Evolutionary conservation across 64 coral and sea anemone species (phyloP).

Genomic region (Pocillopora damicornis): DNA sequence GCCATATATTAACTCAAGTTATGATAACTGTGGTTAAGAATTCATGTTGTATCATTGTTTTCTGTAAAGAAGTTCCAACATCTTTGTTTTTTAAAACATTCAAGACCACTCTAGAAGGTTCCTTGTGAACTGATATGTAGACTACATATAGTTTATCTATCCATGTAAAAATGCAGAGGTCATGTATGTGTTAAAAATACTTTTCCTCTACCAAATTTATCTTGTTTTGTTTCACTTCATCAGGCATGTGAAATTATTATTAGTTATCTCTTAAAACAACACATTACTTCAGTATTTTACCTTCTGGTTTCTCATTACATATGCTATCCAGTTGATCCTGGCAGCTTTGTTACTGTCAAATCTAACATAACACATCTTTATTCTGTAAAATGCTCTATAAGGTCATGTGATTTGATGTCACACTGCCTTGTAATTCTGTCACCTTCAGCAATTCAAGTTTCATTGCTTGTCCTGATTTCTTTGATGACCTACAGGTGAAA

Average conservation of each 20-base stretch:
- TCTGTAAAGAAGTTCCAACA: too few relatives aligned
- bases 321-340: background rate
- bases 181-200: background rate
- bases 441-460: background rate
- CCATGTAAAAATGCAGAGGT: background rate
- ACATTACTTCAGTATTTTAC: background rate
- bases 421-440: background rate
- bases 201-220: slow-evolving; percentile 10
- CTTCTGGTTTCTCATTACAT: background rate
- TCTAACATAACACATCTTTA: too few relatives aligned
- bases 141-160: background rate
- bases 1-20: too few relatives aligned
- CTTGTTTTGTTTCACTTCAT: slow-evolving; percentile 18
- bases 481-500: background rate
- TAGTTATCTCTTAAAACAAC: slow-evolving; percentile 35
- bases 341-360: background rate
- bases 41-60: too few relatives aligned
- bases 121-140: too few relatives aligned
- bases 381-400: too few relatives aligned
- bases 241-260: slow-evolving; percentile 1
- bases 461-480: background rate
- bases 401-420: too few relatives aligned
- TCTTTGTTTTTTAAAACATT: too few relatives aligned
- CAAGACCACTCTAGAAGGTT: too few relatives aligned
- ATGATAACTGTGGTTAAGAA: too few relatives aligned